Percentiles rank a stretch among this genome's conserved stretches.
These are phyloP conservation scores for Drosophila ohnishii DNA, from an alignment of 1,140 invertebrate genomes.

Conservation along the genomic window DNA sequence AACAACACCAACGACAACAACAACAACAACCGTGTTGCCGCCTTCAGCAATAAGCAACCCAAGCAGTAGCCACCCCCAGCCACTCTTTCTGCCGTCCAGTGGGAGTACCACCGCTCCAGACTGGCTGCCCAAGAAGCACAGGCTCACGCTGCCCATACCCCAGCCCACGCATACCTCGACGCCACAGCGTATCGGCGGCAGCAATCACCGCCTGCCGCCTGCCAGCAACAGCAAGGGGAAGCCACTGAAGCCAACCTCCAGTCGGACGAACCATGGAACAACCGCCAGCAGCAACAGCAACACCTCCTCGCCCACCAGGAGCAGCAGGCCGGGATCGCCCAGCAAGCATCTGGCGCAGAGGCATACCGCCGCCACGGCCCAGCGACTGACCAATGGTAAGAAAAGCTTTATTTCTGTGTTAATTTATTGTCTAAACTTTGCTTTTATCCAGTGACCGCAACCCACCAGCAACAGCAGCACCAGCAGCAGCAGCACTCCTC, in stretches of 20 bases:
- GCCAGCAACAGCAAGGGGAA: slow-evolving; percentile 35
- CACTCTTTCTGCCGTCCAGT: not conserved
- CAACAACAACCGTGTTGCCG: not conserved
- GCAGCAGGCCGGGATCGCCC: slow-evolving; percentile 52
- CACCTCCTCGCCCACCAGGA: slow-evolving; percentile 41
- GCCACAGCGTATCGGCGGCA: slow-evolving; percentile 1
- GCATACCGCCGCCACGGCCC: slow-evolving; percentile 70
- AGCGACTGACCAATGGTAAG: slow-evolving; percentile 53
- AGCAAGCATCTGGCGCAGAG: slow-evolving; percentile 68
- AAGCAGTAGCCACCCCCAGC: not conserved
- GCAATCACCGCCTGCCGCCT: slow-evolving; percentile 14
- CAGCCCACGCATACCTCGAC: not conserved
- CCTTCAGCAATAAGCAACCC: not conserved
- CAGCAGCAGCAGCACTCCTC: slow-evolving; percentile 31
- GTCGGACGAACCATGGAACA: not conserved
- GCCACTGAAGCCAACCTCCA: slow-evolving; percentile 10
- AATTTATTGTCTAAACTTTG: not conserved
- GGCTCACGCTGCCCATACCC: slow-evolving; percentile 49
- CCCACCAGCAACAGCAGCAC: slow-evolving; percentile 41
- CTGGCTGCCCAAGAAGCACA: slow-evolving; percentile 65
- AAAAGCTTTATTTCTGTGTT: not conserved
- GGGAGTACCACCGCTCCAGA: slow-evolving; percentile 9
- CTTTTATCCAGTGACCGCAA: slow-evolving; percentile 19
- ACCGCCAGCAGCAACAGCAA: slow-evolving; percentile 14
- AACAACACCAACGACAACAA: not conserved